Evolutionary conservation across 2,797 vertebrate genomes (phyloP).

Genomic region (Poecilia wingei): DNA sequence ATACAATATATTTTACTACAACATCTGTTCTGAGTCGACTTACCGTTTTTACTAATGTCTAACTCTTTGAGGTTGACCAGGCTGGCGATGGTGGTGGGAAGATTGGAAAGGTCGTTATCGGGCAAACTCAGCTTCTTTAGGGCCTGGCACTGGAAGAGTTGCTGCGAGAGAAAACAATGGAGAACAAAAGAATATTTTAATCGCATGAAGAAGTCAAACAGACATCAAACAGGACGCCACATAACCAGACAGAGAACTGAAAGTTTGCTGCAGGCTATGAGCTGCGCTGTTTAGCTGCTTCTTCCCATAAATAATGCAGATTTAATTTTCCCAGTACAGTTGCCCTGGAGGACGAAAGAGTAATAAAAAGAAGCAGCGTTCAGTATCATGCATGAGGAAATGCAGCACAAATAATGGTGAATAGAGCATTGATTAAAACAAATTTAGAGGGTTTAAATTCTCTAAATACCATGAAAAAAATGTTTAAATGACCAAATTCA

Average conservation of each 20-base stretch:
- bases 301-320: constrained; percentile 58
- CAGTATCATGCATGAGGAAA: constrained; percentile 13
- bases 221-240: constrained; percentile 25
- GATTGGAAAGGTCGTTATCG: constrained; percentile 96
- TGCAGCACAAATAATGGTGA: constrained; percentile 15
- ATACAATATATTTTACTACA: background rate
- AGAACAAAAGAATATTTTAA: constrained; percentile 23
- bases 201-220: constrained; percentile 16
- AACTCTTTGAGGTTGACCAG: constrained; percentile 98
- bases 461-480: background rate
- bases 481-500: background rate
- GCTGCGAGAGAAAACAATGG: constrained; percentile 80
- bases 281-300: constrained; percentile 31
- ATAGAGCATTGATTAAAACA: constrained; percentile 6
- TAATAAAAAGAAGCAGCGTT: constrained; percentile 20
- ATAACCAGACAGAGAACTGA: constrained; percentile 14
- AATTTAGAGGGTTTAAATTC: background rate
- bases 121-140: constrained; percentile 97
- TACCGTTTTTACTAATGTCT: constrained; percentile 99
- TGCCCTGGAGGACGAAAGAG: constrained; percentile 27
- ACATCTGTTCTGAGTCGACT: background rate
- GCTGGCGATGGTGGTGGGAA: constrained; percentile 95
- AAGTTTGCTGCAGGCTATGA: constrained; percentile 47
- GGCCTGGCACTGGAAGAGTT: constrained; percentile 99
- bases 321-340: constrained; percentile 39